Evolutionary conservation across 2,888 invertebrate genomes (phyloP).

Genomic region (Orthosia gracilis): DNA sequence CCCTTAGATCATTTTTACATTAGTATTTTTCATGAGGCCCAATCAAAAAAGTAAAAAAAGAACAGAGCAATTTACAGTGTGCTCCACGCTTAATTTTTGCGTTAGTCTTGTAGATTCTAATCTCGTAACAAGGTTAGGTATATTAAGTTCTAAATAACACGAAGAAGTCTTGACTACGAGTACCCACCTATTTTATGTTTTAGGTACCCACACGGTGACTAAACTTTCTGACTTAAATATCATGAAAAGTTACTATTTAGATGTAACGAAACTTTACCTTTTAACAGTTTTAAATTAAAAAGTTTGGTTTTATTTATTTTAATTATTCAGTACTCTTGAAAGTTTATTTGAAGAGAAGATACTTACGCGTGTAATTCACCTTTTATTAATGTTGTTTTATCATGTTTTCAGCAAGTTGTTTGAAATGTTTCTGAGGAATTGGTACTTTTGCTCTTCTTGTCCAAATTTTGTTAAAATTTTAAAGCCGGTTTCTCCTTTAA

Average conservation of each 20-base stretch:
- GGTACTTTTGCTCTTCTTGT: neutral
- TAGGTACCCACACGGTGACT: constrained; percentile 15
- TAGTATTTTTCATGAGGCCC: constrained; percentile 49
- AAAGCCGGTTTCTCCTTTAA: neutral
- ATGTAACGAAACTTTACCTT: too few species aligned
- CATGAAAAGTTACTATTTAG: constrained; percentile 29
- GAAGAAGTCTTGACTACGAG: constrained; percentile 47
- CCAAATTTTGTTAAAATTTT: neutral
- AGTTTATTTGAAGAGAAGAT: constrained; percentile 33
- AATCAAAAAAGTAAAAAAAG: constrained; percentile 44
- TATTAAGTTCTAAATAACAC: constrained; percentile 40
- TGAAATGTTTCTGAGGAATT: neutral
- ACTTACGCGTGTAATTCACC: constrained; percentile 33
- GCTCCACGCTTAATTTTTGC: constrained; percentile 36
- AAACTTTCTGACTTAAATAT: constrained; percentile 29
- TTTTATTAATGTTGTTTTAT: constrained; percentile 16
- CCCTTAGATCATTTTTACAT: constrained; percentile 40
- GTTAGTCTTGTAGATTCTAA: constrained; percentile 45
- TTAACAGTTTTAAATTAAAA: constrained; percentile 48
- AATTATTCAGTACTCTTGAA: constrained; percentile 44
- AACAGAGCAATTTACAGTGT: constrained; percentile 31
- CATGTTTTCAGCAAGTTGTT: constrained; percentile 3
- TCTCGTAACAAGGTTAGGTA: constrained; percentile 49
- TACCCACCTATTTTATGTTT: constrained; percentile 28
- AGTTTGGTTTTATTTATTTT: constrained; percentile 44